phyloP scores from a whole-genome alignment of 2,888 invertebrate genomes.

The Callimorpha dominula region DNA sequence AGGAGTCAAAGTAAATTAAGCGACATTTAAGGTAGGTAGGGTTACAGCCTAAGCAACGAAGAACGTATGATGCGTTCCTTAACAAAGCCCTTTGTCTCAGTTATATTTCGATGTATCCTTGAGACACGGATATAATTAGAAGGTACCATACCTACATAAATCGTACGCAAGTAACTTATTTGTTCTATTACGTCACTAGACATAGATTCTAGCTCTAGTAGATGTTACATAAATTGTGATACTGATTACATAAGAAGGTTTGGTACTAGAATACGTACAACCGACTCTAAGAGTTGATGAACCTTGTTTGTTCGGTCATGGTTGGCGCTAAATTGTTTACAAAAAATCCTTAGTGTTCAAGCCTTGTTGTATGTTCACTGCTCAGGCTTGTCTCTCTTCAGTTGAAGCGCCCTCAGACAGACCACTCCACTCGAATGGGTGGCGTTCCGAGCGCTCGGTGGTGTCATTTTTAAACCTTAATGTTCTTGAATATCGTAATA shows the following conservation, averaged over 20 bases:
- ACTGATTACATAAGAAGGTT: constrained; percentile 15
- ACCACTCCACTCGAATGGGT: not conserved
- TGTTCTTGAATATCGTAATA: not conserved
- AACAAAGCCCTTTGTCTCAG: not conserved
- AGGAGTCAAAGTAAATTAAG: not conserved
- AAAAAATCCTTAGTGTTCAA: not conserved
- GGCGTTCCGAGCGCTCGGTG: not conserved
- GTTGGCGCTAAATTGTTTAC: not conserved
- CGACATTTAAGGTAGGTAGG: not conserved
- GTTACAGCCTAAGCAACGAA: not conserved
- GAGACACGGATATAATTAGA: constrained; percentile 12
- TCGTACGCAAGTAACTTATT: not conserved
- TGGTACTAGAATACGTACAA: not conserved
- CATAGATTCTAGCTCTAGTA: constrained; percentile 7
- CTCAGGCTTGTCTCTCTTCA: not conserved
- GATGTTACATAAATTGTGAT: constrained; percentile 10
- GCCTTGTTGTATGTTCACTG: not conserved
- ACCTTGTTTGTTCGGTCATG: not conserved
- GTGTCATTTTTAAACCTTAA: not conserved
- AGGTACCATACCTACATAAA: not conserved
- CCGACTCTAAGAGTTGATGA: not conserved
- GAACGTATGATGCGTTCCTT: not conserved
- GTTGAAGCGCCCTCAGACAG: not conserved
- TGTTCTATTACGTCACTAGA: constrained; percentile 13
- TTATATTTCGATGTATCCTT: constrained; percentile 3